Conservation (phyloP, 2,888 invertebrate genomes). For the Dendrolimus houi region DNA sequence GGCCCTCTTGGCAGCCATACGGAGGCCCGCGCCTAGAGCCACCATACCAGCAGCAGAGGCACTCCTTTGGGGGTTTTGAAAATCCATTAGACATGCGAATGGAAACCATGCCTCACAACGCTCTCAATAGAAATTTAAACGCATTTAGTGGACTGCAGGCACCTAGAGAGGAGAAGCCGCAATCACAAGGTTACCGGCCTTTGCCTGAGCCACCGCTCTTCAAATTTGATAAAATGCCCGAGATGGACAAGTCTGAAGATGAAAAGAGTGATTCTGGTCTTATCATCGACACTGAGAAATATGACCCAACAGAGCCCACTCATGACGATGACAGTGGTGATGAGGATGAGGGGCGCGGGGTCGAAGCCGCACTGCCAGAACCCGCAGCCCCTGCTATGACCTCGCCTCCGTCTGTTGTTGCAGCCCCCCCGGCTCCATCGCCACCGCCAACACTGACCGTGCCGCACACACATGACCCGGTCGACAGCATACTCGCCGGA, state of each 20-base stretch:
- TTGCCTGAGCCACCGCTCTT: slow-evolving; percentile 52
- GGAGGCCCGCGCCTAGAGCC: slow-evolving; percentile 8
- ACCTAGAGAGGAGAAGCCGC: slow-evolving; percentile 11
- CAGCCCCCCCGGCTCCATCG: slow-evolving; percentile 6
- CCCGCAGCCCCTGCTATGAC: slow-evolving; percentile 4
- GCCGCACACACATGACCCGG: slow-evolving; percentile 5
- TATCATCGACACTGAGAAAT: slow-evolving; percentile 76
- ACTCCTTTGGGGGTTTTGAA: slow-evolving; percentile 49
- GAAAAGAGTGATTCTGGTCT: slow-evolving; percentile 75
- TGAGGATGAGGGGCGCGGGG: slow-evolving; percentile 20
- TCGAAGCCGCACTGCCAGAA: slow-evolving; percentile 2
- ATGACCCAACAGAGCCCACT: slow-evolving; percentile 75
- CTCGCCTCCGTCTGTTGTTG: slow-evolving; percentile 1
- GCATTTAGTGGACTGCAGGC: background rate
- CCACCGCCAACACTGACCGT: slow-evolving; percentile 1
- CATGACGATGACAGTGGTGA: slow-evolving; percentile 51
- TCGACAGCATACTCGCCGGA: slow-evolving; percentile 33
- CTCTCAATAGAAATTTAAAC: slow-evolving; percentile 4
- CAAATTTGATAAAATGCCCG: slow-evolving; percentile 42
- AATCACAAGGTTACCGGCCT: slow-evolving; percentile 23
- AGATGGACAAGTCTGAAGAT: slow-evolving; percentile 59
- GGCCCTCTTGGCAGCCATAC: slow-evolving; percentile 34
- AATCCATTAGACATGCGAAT: slow-evolving; percentile 55
- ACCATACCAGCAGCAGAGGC: slow-evolving; percentile 20
- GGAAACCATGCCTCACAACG: slow-evolving; percentile 24